Base-by-base conservation (phyloP, 2,888 invertebrate genomes). In the Ypsolopha sequella region DNA sequence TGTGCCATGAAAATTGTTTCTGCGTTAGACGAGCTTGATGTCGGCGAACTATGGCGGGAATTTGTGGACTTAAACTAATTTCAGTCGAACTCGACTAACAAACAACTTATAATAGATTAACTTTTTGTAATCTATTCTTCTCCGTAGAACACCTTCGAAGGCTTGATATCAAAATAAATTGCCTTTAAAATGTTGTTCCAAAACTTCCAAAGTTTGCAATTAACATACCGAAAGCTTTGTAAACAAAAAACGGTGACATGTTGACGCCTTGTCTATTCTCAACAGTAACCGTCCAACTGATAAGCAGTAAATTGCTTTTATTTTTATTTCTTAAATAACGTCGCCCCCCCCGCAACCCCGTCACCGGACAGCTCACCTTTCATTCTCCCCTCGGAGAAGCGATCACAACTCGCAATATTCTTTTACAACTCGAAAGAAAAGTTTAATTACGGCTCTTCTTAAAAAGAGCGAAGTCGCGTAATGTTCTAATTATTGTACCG, bases 401-500 rank as follows among this genome's bases (percentile, higher is more conserved):
- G 65, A 65, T 68, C 68, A 65, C 67, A 70, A 72, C 68, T 68
- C 66, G 70, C 70, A 70, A 76, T 80, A 81, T 76, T 77, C 73
- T 78, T 76, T 77, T 73, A 76, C 68, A 72, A 64, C 69, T 70
- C 64, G 65, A 58, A 68, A 71, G 73, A 72, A 75, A 84, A 81
- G 74, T 82, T 85, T 82, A 81, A 86, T 84, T 84, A 80, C 74
- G 65, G 66, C 68, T 66, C 73, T 68, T 66, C 70, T 78, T 74
- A 39, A 76, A 76, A 77, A 79, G 67, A 70, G 73, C 72, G 62
- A 71, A 74, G 72, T 77, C 74, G 75, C 79, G 79, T 84, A 82
- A 82, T 82, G 80, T 84, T 84, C 82, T 84, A 84, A 86, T 86
- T 85, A 86, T 86, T 82, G 80, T 80, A 79, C 74, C 71, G 70